Base-by-base conservation (phyloP, 2,888 invertebrate species). In the Pycnomerus fuliginosus region DNA sequence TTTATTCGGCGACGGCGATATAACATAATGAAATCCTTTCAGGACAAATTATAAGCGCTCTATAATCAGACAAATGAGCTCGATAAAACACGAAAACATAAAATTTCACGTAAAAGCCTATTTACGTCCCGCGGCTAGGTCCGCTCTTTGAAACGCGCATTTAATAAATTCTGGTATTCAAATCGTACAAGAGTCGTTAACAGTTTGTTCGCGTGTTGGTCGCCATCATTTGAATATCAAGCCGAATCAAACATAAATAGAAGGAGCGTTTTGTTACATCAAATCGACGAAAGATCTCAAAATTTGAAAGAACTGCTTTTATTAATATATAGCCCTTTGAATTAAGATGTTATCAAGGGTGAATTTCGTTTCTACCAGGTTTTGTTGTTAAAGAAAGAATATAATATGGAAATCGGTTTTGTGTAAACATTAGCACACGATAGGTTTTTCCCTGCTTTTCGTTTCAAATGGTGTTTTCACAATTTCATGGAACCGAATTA, bases 161-260 rank as follows among this genome's bases (percentile, higher is more conserved):
- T 48, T 48, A 44, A 48, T 44, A 39, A 42, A 47, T 33, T 34
- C 40, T 31, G 22, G 31, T 43, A 43, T 40, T 48, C 39, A 37
- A 38, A 43, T 44, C 37, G 48, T 39, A 48, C 44, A 41, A 42
- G 48, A 56, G 55, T 57, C 59, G 61, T 58, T 64, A 64, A 65
- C 63, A 63, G 60, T 62, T 61, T 50, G 58, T 58, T 65, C 53
- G 65, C 65, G 65, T 65, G 65, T 52, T 44, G 28, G 46, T 43
- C 48, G 48, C 50, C 52, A 59, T 60, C 60, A 65, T 65, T 65
- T 65, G 64, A 64, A 65, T 65, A 65, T 65, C 65, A 58, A 45
- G 53, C 50, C 54, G 54, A 55, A 65, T 63, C 63, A 62, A 62
- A 64, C 62, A 62, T 58, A 62, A 64, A 65, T 62, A 59, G 61